Conservation (phyloP, 2,113 vertebrate species). For the Sapajus apella region DNA sequence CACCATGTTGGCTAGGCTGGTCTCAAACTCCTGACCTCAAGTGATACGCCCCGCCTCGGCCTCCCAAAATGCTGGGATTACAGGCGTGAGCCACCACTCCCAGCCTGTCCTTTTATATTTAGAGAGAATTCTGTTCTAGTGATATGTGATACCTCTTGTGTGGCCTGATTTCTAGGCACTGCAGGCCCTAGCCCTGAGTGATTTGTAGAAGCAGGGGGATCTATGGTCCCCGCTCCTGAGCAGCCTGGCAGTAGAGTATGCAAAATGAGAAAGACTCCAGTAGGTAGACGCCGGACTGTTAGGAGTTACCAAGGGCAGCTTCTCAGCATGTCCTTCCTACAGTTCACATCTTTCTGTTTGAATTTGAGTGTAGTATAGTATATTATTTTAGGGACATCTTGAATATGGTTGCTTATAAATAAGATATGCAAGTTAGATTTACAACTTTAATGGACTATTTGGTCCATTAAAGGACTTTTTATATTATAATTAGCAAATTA, state of each 20-base stretch:
- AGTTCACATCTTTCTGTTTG: not conserved
- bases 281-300: not conserved
- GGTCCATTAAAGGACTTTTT: not conserved
- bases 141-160: not conserved
- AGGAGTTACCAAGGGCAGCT: not conserved
- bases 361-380: not conserved
- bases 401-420: not conserved
- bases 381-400: not conserved
- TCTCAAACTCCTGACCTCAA: no score
- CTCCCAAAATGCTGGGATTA: no score
- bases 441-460: not conserved
- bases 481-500: not conserved
- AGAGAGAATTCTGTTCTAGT: not conserved
- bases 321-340: not conserved
- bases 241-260: not conserved
- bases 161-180: not conserved
- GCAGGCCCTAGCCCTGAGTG: not conserved
- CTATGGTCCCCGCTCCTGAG: not conserved
- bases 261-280: not conserved
- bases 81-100: no score
- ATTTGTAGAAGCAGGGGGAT: not conserved
- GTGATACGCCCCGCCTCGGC: no score
- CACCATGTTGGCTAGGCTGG: no score
- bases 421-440: not conserved
- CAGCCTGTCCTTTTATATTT: not conserved